Percentiles rank a stretch among this genome's conserved stretches.
These are phyloP conservation scores for Poliocrania exsul DNA, from an alignment of 2,797 vertebrate genomes.

Conservation along the genomic window DNA sequence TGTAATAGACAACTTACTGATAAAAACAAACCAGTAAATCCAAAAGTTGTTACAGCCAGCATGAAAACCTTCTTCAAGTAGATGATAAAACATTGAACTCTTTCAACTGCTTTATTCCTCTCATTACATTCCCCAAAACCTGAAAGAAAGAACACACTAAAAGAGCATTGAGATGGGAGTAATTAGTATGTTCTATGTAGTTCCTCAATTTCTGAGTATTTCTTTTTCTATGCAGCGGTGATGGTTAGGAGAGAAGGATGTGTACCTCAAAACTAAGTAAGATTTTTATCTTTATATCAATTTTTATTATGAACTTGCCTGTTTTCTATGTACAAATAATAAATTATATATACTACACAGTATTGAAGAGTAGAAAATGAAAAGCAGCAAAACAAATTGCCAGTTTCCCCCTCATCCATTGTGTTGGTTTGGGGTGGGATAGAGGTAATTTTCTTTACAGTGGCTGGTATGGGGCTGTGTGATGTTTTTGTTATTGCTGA, in stretches of 20 bases:
- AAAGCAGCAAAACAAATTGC: not conserved
- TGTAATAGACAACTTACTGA: not conserved
- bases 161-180: not conserved
- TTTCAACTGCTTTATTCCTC: not conserved
- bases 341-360: not conserved
- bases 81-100: not conserved
- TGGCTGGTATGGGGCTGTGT: not conserved
- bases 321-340: not conserved
- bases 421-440: not conserved
- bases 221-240: not conserved
- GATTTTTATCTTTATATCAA: not conserved
- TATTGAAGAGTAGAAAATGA: not conserved
- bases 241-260: not conserved
- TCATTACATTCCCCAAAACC: not conserved
- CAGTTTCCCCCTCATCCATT: not conserved
- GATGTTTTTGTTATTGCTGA: not conserved
- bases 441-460: not conserved
- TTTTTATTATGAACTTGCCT: not conserved
- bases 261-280: not conserved
- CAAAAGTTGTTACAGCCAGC: not conserved
- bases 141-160: not conserved
- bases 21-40: not conserved
- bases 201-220: not conserved
- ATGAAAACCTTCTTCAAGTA: conserved; percentile 6
- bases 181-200: not conserved